A percentile compares a stretch with the other conserved stretches of the same genome.
These are phyloP conservation scores for Plusia festucae DNA, from an alignment of 2,888 invertebrate genomes.

Conservation along the genomic window DNA sequence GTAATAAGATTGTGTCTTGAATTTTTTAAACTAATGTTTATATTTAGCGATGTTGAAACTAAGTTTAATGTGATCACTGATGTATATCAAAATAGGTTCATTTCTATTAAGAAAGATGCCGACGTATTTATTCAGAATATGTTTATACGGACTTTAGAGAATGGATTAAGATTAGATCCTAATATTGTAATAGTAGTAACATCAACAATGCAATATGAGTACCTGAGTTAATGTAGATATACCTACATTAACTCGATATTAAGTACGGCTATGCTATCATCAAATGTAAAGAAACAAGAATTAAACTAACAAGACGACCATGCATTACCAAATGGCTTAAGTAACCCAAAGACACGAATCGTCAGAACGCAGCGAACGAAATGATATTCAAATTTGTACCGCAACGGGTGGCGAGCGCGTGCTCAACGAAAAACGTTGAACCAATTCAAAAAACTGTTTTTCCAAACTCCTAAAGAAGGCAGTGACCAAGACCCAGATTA, in stretches of 20 bases:
- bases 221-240: no score
- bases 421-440: conserved; percentile 73
- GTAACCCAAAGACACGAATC: conserved; percentile 35
- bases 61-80: conserved; percentile 18
- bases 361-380: conserved; percentile 38
- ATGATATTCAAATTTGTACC: conserved; percentile 69
- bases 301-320: conserved; percentile 22
- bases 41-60: conserved; percentile 13
- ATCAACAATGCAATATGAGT: no score
- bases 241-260: no score
- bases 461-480: conserved; percentile 75
- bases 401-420: conserved; percentile 73
- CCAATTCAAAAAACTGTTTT: conserved; percentile 72
- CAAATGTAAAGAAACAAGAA: background rate
- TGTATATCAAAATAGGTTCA: conserved; percentile 15
- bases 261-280: no score
- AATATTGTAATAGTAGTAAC: no score
- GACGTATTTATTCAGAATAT: background rate
- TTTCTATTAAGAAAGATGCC: background rate
- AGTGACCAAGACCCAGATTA: conserved; percentile 82
- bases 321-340: conserved; percentile 22
- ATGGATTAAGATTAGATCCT: background rate
- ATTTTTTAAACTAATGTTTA: conserved; percentile 27
- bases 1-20: conserved; percentile 40
- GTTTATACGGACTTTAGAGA: background rate